Conservation (phyloP, 2,888 invertebrate genomes). For the Schizotus pectinicornis region DNA sequence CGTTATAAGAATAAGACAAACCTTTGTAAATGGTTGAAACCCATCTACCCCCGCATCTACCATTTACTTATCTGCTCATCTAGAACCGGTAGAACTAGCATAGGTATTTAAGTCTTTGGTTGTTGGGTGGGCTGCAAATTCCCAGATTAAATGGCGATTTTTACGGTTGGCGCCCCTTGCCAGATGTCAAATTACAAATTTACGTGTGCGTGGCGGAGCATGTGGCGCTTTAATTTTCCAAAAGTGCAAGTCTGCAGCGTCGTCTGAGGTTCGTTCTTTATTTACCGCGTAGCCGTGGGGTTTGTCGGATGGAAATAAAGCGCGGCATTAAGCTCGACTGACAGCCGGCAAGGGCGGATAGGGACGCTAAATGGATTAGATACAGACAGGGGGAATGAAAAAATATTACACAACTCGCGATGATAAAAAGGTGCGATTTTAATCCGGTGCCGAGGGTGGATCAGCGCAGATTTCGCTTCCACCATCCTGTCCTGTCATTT, state of each 20-base stretch:
- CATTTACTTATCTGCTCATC: too few species aligned
- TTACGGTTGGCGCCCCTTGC: not conserved
- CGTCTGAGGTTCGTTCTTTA: constrained; percentile 30
- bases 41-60: too few species aligned
- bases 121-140: too few species aligned
- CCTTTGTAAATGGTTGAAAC: too few species aligned
- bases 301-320: constrained; percentile 51
- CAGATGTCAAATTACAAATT: not conserved
- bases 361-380: constrained; percentile 54
- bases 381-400: constrained; percentile 53
- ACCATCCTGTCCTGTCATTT: not conserved
- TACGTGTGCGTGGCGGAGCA: constrained; percentile 8
- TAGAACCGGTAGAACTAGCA: too few species aligned
- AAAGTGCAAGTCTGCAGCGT: constrained; percentile 21
- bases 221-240: constrained; percentile 36
- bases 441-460: constrained; percentile 39
- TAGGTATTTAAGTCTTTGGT: too few species aligned
- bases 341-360: constrained; percentile 47
- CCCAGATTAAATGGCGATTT: too few species aligned
- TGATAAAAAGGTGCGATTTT: constrained; percentile 55
- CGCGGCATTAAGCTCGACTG: constrained; percentile 51
- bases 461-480: constrained; percentile 13
- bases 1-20: too few species aligned
- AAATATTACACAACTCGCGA: constrained; percentile 55
- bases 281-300: constrained; percentile 33